Conservation (phyloP, 1,140 invertebrate genomes). For the Eueides isabella region DNA sequence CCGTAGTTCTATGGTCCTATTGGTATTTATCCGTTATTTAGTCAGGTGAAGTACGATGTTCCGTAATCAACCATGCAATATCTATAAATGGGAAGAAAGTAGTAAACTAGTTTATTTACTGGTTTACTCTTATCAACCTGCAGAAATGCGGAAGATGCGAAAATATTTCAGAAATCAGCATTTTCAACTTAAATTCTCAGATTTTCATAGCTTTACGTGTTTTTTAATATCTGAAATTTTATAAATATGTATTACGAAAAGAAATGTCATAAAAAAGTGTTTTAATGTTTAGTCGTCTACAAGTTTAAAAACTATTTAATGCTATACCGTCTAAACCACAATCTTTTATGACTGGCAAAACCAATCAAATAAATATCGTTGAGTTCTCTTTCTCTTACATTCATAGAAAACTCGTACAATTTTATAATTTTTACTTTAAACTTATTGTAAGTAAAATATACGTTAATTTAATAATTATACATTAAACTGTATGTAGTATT, state of each 20-base stretch:
- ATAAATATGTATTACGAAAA: not conserved
- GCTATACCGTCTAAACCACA: not conserved
- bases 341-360: not conserved
- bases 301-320: not conserved
- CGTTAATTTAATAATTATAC: too few species aligned
- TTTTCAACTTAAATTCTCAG: too few species aligned
- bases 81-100: not conserved
- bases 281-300: not conserved
- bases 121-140: not conserved
- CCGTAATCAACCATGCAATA: not conserved
- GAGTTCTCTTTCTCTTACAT: not conserved
- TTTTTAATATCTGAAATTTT: too few species aligned
- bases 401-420: too few species aligned
- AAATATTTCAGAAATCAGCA: too few species aligned
- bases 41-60: not conserved
- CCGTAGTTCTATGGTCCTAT: too few species aligned
- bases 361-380: not conserved
- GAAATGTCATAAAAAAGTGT: not conserved
- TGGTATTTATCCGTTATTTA: not conserved
- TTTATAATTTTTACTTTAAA: too few species aligned
- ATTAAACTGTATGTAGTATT: too few species aligned
- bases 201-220: too few species aligned
- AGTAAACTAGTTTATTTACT: not conserved
- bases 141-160: not conserved
- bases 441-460: too few species aligned